Evolutionary conservation across 1,140 invertebrate genomes (phyloP).

Genomic region (Dendroctonus ponderosae): DNA sequence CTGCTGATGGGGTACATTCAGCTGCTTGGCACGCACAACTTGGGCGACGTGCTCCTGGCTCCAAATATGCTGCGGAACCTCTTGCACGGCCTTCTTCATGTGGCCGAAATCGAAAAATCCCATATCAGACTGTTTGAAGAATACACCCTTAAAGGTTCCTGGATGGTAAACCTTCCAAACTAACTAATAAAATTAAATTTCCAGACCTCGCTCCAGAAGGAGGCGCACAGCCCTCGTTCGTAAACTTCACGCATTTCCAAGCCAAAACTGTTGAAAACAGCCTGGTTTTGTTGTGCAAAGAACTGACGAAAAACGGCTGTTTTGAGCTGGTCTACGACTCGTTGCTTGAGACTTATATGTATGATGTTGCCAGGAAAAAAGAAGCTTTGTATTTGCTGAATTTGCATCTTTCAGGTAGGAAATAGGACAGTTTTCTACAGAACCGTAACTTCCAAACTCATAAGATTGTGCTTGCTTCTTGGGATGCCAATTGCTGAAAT

Average conservation of each 20-base stretch:
- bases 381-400: constrained; percentile 58
- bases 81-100: constrained; percentile 55
- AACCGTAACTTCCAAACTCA: not conserved
- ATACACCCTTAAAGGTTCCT: constrained; percentile 53
- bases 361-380: constrained; percentile 51
- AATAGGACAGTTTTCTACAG: not conserved
- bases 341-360: constrained; percentile 57
- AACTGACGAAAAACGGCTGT: constrained; percentile 56
- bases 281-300: constrained; percentile 52
- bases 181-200: not conserved
- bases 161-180: not conserved
- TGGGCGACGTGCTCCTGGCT: constrained; percentile 56
- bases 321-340: constrained; percentile 57
- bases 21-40: constrained; percentile 55
- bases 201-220: not conserved
- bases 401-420: constrained; percentile 53
- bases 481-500: too few relatives aligned
- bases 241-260: constrained; percentile 56
- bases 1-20: constrained; percentile 61
- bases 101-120: constrained; percentile 56
- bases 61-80: constrained; percentile 55
- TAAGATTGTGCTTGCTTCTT: not conserved
- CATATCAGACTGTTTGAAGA: constrained; percentile 58
- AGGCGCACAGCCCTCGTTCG: constrained; percentile 25
- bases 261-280: constrained; percentile 51